These are phyloP conservation scores for Creontiades dilutus DNA, from an alignment of 2,888 invertebrate genomes.

Conservation along the genomic window DNA sequence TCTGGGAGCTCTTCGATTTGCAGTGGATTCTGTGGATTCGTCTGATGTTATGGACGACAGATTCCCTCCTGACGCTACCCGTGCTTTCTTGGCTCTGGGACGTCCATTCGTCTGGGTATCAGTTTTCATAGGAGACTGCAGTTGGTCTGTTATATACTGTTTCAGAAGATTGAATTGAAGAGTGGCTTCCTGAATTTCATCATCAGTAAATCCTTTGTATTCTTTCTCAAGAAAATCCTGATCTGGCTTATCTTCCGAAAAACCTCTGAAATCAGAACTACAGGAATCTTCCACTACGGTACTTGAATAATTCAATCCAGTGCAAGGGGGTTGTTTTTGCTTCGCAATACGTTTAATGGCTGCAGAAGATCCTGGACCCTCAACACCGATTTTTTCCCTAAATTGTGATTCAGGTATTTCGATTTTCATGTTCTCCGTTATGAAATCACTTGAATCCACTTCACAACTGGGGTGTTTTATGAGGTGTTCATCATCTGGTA, in stretches of 20 bases:
- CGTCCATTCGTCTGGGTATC: neutral
- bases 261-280: conserved; percentile 34
- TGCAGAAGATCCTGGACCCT: neutral
- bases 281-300: conserved; percentile 33
- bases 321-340: neutral
- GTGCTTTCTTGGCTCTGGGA: neutral
- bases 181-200: conserved; percentile 17
- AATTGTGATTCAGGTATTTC: neutral
- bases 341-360: neutral
- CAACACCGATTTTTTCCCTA: neutral
- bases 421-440: neutral
- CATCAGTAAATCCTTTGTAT: conserved; percentile 33
- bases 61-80: neutral
- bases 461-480: no score
- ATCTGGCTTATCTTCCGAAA: neutral
- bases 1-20: neutral
- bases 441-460: no score
- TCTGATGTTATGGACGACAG: no score
- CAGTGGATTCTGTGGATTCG: neutral
- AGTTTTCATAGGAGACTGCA: neutral
- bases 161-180: conserved; percentile 6
- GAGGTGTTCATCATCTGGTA: no score
- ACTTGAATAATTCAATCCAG: neutral
- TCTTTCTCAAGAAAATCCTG: neutral
- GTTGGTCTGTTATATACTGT: neutral